Conservation (phyloP, 2,888 invertebrate species). For the Colletes collaris region DNA sequence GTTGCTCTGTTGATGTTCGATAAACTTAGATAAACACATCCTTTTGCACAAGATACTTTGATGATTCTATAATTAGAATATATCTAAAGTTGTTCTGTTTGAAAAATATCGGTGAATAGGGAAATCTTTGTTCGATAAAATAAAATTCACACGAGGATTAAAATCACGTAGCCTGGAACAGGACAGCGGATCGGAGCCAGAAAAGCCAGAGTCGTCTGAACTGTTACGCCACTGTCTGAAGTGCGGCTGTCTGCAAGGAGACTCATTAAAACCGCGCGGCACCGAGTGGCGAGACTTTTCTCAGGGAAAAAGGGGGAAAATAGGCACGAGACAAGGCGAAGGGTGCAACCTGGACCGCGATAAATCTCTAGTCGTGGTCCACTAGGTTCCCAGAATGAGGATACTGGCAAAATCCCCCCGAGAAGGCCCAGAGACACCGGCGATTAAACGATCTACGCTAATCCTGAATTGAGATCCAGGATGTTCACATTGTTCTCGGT, state of each 20-base stretch:
- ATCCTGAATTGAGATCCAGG: too few species aligned
- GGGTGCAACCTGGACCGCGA: constrained; percentile 24
- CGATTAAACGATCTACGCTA: not conserved
- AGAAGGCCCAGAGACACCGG: not conserved
- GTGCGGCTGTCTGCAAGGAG: constrained; percentile 60
- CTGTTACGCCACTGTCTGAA: constrained; percentile 44
- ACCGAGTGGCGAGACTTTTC: constrained; percentile 47
- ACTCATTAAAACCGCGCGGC: constrained; percentile 70
- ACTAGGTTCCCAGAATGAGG: not conserved
- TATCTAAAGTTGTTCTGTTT: too few species aligned
- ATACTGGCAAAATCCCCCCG: not conserved
- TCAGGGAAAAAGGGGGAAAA: constrained; percentile 13
- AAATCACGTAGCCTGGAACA: not conserved
- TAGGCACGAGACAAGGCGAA: constrained; percentile 6
- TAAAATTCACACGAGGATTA: too few species aligned
- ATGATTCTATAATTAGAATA: too few species aligned
- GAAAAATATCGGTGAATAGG: too few species aligned
- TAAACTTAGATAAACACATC: too few species aligned
- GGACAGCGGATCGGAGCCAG: not conserved
- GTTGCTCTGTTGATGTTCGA: too few species aligned
- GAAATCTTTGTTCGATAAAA: too few species aligned
- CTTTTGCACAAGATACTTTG: too few species aligned
- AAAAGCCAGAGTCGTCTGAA: constrained; percentile 27
- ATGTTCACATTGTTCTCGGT: too few species aligned
- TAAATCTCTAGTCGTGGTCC: constrained; percentile 13